These are phyloP conservation scores for Tauraco hartlaubi DNA, from an alignment of 2,797 vertebrate species.

Conservation along the genomic window DNA sequence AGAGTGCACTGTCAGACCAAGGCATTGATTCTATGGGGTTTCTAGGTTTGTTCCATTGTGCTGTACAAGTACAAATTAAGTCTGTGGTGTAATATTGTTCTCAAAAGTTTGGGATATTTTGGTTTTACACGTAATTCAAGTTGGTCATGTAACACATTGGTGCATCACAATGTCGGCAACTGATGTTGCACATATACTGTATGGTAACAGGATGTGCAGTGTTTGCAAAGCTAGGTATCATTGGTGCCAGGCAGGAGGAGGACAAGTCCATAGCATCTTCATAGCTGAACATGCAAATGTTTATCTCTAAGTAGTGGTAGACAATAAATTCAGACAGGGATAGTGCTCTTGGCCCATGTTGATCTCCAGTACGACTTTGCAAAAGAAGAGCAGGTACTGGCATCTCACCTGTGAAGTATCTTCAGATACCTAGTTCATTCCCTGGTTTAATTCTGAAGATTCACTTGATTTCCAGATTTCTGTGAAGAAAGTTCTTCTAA, in stretches of 20 bases:
- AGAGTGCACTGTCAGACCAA: constrained; percentile 1
- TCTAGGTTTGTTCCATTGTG: background rate
- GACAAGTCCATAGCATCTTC: background rate
- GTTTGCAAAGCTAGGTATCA: background rate
- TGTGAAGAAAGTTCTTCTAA: background rate
- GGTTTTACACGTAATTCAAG: background rate
- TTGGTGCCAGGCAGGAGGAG: background rate
- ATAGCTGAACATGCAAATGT: background rate
- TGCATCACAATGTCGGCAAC: background rate
- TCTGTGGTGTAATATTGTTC: constrained; percentile 20
- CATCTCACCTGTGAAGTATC: background rate
- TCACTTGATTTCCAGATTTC: background rate
- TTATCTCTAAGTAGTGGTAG: background rate
- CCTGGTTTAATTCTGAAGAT: background rate
- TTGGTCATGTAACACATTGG: background rate
- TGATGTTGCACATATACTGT: background rate
- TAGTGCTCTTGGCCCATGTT: background rate
- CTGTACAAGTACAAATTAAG: constrained; percentile 4
- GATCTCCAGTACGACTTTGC: fast-evolving
- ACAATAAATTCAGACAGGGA: background rate
- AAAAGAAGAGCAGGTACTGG: background rate
- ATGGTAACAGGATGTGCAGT: background rate
- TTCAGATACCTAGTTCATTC: background rate
- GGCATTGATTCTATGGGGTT: background rate
- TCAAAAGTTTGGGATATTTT: background rate